Base-by-base conservation (phyloP, 2,113 vertebrate species). In the Hydrochoerus hydrochaeris region DNA sequence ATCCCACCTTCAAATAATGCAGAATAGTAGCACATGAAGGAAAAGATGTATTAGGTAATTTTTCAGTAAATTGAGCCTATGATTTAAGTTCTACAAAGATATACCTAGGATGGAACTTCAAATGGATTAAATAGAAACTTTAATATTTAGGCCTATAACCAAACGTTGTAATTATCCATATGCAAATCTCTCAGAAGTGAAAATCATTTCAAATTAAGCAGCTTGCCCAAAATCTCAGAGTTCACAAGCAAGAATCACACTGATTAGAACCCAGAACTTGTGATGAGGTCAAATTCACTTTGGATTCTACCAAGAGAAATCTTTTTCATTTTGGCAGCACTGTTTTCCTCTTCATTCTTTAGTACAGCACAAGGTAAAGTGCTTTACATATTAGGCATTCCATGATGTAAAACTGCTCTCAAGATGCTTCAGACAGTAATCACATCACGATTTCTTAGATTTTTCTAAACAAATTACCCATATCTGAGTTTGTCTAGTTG, bases 171-270 rank as follows among this genome's bases (percentile, higher is more conserved):
- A 71, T 62, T 46, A 94, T 5, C 8, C 10, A 52, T 24, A 11
- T 30, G 5, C 38, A 91, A 69, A 46, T 26, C 58, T 94, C 80
- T 77, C 62, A 52, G 41, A 71, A 94, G 24, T 84, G 32, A 95
- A 91, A 87, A 94, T 63, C 41, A 95, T 94, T 26, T 71, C 35
- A 83, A 95, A 93, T 57, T 60, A 87, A 88, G 32, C 54, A 90
- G 8, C 8, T 65, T 95, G 44, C 10, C 38, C 30, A 96, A 81
- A n/a, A 88, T 85, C 71, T 87, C 62, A 65, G 7, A 94, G 17
- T 65, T 88, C 41, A 90, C 20, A 96, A 75, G 3, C 73, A 97
- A 96, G 32, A 94, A 62, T 46, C 17, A 60, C 52, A 67, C 5
- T 38, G 57, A 81, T 46, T 73, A 86, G 38, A 92, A 89, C 10